Percentiles rank a stretch among this genome's conserved stretches.
Evolutionary conservation across 1,140 invertebrate species (phyloP).

Genomic region (Zaprionus nigranus): DNA sequence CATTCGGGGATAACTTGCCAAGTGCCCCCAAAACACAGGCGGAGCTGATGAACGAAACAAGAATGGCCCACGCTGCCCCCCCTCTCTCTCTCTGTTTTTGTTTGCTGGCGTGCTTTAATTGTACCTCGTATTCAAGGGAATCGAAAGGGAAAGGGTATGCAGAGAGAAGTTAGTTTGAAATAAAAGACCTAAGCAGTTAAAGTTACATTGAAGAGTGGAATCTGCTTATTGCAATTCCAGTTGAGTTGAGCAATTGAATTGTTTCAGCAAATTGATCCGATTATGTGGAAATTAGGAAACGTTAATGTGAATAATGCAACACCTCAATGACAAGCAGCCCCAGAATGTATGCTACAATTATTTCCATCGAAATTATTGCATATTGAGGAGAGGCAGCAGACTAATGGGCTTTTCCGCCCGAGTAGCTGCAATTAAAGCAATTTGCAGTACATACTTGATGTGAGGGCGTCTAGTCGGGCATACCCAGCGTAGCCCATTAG

Average conservation of each 20-base stretch:
- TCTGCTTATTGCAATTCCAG: not conserved
- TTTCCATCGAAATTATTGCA: not conserved
- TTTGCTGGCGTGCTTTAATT: slow-evolving; percentile 5
- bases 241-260: not conserved
- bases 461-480: not conserved
- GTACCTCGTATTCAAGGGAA: not conserved
- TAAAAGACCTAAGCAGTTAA: not conserved
- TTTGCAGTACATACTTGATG: not conserved
- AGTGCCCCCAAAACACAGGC: not conserved
- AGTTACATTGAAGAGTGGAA: not conserved
- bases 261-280: not conserved
- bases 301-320: not conserved
- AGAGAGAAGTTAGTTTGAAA: not conserved
- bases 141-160: not conserved
- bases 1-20: slow-evolving; percentile 20
- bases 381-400: not conserved
- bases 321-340: not conserved
- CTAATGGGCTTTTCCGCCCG: not conserved
- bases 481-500: not conserved
- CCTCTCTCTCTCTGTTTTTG: slow-evolving; percentile 4
- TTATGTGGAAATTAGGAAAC: not conserved
- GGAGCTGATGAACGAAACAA: not conserved
- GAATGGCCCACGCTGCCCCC: slow-evolving; percentile 17
- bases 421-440: not conserved
- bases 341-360: not conserved